phyloP scores from a whole-genome alignment of 2,888 invertebrate genomes.

The Euzophera pinguis region DNA sequence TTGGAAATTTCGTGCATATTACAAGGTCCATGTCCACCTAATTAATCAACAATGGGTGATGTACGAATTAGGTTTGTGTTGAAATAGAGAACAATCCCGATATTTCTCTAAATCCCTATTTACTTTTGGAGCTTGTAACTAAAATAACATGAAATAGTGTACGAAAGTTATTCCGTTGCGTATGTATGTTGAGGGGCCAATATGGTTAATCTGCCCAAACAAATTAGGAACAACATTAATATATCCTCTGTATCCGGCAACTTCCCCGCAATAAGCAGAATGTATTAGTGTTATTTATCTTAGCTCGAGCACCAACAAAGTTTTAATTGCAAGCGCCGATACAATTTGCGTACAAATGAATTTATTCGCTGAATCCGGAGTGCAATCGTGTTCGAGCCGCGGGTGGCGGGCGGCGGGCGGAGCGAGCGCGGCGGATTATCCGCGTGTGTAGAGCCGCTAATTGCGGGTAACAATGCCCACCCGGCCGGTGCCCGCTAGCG shows the following conservation, averaged over 20 bases:
- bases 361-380: slow-evolving; percentile 76
- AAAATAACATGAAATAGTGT: slow-evolving; percentile 41
- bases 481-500: not conserved
- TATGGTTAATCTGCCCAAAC: slow-evolving; percentile 72
- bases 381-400: slow-evolving; percentile 58
- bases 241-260: slow-evolving; percentile 74
- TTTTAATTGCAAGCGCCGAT: slow-evolving; percentile 80
- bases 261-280: slow-evolving; percentile 76
- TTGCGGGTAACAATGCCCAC: slow-evolving; percentile 62
- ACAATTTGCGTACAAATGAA: slow-evolving; percentile 80
- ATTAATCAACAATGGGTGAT: too few species aligned
- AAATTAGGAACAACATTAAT: slow-evolving; percentile 78
- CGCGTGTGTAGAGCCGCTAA: slow-evolving; percentile 73
- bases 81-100: too few species aligned
- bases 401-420: slow-evolving; percentile 29
- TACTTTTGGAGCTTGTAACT: too few species aligned
- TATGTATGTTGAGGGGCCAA: slow-evolving; percentile 58
- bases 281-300: slow-evolving; percentile 80
- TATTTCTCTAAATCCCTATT: too few species aligned
- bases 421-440: slow-evolving; percentile 59
- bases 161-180: slow-evolving; percentile 55
- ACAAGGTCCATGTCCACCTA: too few species aligned
- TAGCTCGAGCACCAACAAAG: slow-evolving; percentile 76
- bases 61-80: too few species aligned
- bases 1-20: too few species aligned